Evolutionary conservation across 2,888 invertebrate genomes (phyloP).

Genomic region (Pyrrhia umbra): DNA sequence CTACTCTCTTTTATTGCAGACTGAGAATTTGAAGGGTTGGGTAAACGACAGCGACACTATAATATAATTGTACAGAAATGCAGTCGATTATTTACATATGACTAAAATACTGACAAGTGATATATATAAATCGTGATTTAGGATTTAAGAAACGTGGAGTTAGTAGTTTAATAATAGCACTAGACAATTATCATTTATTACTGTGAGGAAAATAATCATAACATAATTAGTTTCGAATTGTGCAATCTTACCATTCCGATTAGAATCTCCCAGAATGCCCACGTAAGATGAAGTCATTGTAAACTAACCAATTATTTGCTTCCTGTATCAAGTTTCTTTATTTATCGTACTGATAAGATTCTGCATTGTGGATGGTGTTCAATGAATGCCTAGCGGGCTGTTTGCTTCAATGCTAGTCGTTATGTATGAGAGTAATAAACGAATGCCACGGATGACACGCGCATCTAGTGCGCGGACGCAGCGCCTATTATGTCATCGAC

Average conservation of each 20-base stretch:
- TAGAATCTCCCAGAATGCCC: conserved; percentile 23
- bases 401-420: conserved; percentile 27
- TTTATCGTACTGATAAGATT: conserved; percentile 45
- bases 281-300: conserved; percentile 20
- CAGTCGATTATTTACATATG: too few relatives aligned
- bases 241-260: conserved; percentile 26
- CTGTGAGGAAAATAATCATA: conserved; percentile 16
- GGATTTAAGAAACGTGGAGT: too few relatives aligned
- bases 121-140: too few relatives aligned
- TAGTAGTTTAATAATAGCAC: neutral
- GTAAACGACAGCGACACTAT: too few relatives aligned
- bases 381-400: conserved; percentile 25
- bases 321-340: conserved; percentile 36
- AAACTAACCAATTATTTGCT: conserved; percentile 37
- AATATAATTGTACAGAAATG: too few relatives aligned
- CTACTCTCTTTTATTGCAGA: too few relatives aligned
- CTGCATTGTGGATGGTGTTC: conserved; percentile 18
- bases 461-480: conserved; percentile 32
- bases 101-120: too few relatives aligned
- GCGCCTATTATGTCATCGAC: conserved; percentile 45
- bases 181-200: neutral
- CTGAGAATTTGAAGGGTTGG: too few relatives aligned
- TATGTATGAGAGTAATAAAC: conserved; percentile 37
- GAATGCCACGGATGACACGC: conserved; percentile 47
- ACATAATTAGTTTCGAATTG: conserved; percentile 1